Conservation (phyloP, 1,140 invertebrate genomes). For the Antheraea pernyi region DNA sequence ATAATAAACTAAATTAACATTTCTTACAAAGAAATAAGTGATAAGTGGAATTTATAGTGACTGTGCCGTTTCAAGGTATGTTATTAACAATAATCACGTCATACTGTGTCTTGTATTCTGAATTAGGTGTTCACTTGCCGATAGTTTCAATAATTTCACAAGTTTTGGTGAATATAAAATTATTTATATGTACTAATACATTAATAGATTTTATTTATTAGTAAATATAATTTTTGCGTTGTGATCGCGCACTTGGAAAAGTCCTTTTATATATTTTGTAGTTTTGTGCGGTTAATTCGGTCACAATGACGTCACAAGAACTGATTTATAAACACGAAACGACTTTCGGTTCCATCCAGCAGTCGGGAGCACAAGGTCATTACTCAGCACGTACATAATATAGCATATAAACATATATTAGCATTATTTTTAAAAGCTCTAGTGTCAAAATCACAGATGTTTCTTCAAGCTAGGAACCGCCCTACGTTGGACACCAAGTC, state of each 20-base stretch:
- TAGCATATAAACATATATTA: conserved; percentile 58
- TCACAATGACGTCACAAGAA: conserved; percentile 70
- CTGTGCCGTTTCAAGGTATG: conserved; percentile 54
- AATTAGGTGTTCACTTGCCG: conserved; percentile 47
- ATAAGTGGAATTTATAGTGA: conserved; percentile 29
- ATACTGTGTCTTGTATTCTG: conserved; percentile 52
- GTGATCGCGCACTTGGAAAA: conserved; percentile 18
- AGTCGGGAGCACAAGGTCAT: conserved; percentile 65
- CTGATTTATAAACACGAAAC: conserved; percentile 73
- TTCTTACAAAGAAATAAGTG: conserved; percentile 37
- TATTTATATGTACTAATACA: conserved; percentile 6
- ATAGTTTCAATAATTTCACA: conserved; percentile 20
- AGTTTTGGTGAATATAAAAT: not conserved
- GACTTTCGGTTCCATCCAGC: conserved; percentile 62
- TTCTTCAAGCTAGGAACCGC: conserved; percentile 57
- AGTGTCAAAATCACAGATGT: conserved; percentile 49
- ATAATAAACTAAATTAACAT: conserved; percentile 27
- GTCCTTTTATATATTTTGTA: conserved; percentile 31
- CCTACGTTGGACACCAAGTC: conserved; percentile 41
- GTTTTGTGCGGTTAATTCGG: conserved; percentile 52
- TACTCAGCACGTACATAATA: conserved; percentile 43
- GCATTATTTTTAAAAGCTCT: conserved; percentile 54
- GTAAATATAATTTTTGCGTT: not conserved
- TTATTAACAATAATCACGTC: conserved; percentile 66
- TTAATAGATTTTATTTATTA: no score